Conservation (phyloP, 2,113 vertebrate genomes). For the Terrapene triunguis region DNA sequence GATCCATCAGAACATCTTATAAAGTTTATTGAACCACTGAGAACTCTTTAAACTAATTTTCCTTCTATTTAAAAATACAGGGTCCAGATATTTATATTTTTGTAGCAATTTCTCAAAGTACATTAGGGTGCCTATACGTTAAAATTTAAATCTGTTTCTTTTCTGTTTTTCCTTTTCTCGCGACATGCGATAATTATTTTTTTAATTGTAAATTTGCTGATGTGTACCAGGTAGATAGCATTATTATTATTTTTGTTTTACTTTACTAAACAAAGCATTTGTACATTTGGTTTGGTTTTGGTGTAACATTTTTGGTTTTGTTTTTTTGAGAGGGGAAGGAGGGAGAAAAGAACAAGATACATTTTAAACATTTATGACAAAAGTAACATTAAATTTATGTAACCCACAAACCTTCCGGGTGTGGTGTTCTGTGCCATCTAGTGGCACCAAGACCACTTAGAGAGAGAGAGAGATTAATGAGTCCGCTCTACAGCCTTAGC, state of each 20-base stretch:
- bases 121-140: not conserved
- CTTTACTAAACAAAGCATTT: not conserved
- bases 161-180: not conserved
- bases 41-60: not conserved
- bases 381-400: too few species aligned
- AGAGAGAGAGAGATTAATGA: too few species aligned
- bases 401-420: too few species aligned
- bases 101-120: not conserved
- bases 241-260: not conserved
- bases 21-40: not conserved
- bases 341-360: not conserved
- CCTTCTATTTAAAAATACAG: not conserved
- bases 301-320: not conserved
- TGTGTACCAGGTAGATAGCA: not conserved
- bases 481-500: too few species aligned
- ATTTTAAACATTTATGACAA: not conserved
- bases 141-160: not conserved
- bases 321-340: not conserved
- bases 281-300: not conserved
- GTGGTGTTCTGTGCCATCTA: too few species aligned
- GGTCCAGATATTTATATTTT: not conserved
- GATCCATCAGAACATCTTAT: not conserved
- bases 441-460: too few species aligned
- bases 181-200: not conserved
- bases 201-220: not conserved